Percentiles rank a stretch among this genome's conserved stretches.
These are phyloP conservation scores for Melanotus villosus DNA, from an alignment of 2,888 invertebrate species.

Conservation along the genomic window DNA sequence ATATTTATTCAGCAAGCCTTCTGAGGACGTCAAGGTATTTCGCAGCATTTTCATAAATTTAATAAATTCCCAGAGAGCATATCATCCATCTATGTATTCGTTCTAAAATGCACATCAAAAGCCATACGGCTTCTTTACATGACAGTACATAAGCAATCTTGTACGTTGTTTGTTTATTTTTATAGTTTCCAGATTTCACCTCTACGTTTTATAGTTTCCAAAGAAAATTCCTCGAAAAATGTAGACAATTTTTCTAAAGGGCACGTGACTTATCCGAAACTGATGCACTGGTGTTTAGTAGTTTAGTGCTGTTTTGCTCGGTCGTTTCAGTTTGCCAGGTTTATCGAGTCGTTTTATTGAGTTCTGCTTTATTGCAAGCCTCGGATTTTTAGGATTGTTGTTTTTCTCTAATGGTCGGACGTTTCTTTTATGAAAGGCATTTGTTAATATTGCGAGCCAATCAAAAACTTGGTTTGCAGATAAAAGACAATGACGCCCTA, in stretches of 20 bases:
- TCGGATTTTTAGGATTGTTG: conserved; percentile 12
- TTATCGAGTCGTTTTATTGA: conserved; percentile 29
- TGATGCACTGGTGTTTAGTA: conserved; percentile 28
- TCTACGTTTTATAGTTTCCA: not conserved
- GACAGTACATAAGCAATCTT: too few species aligned
- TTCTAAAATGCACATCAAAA: too few species aligned
- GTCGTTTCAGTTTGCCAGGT: conserved; percentile 27
- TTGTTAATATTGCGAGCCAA: conserved; percentile 11
- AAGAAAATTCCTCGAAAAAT: not conserved
- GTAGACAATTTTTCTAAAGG: not conserved
- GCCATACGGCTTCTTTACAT: too few species aligned
- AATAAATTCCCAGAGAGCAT: too few species aligned
- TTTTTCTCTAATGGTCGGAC: conserved; percentile 11
- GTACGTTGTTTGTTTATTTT: too few species aligned
- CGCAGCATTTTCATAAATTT: too few species aligned
- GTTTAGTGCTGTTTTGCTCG: conserved; percentile 30
- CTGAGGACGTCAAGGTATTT: too few species aligned
- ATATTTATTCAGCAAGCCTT: too few species aligned
- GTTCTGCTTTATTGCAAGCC: conserved; percentile 22
- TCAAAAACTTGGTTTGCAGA: not conserved
- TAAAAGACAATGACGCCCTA: conserved; percentile 1
- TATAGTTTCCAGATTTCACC: too few species aligned
- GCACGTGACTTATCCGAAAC: conserved; percentile 21
- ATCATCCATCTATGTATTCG: too few species aligned
- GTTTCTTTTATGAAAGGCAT: conserved; percentile 18